Conservation (phyloP, 2,797 vertebrate genomes). For the Dendrocincla tyrannina region DNA sequence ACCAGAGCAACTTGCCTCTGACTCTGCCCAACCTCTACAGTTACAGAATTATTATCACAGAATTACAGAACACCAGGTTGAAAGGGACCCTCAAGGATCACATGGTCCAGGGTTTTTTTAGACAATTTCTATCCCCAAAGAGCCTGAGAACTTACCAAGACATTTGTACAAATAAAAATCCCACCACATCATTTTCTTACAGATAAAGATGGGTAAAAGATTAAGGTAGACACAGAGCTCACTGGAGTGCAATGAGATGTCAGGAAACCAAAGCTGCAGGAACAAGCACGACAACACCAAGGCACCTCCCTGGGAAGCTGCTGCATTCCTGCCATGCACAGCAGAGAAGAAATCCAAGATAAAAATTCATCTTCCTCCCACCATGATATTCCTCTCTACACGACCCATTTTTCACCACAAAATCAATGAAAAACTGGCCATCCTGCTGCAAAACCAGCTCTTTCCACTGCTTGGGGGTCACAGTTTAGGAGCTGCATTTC, state of each 20-base stretch:
- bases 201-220: neutral
- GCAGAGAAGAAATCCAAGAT: neutral
- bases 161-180: neutral
- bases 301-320: neutral
- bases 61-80: neutral
- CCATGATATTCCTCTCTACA: neutral
- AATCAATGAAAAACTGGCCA: neutral
- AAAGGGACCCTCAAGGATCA: neutral
- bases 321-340: neutral
- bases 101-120: neutral
- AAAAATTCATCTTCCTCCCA: neutral
- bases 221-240: neutral
- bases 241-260: rapidly evolving
- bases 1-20: neutral
- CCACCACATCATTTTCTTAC: neutral
- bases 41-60: neutral
- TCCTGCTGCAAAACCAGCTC: neutral
- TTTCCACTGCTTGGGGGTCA: neutral
- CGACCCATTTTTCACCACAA: neutral
- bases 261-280: neutral
- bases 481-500: neutral
- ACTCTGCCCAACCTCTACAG: neutral
- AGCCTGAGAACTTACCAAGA: neutral
- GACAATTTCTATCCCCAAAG: neutral
- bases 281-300: neutral